Evolutionary conservation across 2,113 vertebrate genomes (phyloP).

Genomic region (Cynoglossus semilaevis): DNA sequence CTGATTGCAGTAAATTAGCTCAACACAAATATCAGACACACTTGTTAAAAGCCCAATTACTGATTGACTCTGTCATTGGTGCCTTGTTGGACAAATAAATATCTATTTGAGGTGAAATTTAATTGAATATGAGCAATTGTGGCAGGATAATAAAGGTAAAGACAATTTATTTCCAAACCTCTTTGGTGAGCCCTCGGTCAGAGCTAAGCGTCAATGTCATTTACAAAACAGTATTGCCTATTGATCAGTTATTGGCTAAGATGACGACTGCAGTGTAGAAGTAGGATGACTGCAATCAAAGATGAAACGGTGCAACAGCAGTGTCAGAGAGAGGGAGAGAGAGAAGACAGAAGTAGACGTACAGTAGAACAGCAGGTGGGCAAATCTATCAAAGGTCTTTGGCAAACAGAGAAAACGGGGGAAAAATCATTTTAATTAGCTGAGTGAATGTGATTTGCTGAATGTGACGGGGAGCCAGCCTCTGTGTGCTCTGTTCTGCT

Average conservation of each 20-base stretch:
- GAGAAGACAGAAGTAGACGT: slow-evolving; percentile 30
- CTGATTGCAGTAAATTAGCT: neutral
- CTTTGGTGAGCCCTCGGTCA: neutral
- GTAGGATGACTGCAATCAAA: slow-evolving; percentile 19
- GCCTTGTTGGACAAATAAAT: neutral
- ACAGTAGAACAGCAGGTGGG: slow-evolving; percentile 87
- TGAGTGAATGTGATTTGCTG: slow-evolving; percentile 96
- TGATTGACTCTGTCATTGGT: neutral
- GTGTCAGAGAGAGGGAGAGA: slow-evolving; percentile 18
- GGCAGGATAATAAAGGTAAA: slow-evolving; percentile 12
- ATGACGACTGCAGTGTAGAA: slow-evolving; percentile 1
- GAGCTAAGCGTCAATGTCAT: slow-evolving; percentile 17
- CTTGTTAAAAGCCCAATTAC: slow-evolving; percentile 4
- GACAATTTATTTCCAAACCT: slow-evolving; percentile 20
- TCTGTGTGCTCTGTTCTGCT: slow-evolving; percentile 67
- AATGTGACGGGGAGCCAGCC: slow-evolving; percentile 81
- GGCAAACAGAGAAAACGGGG: slow-evolving; percentile 73
- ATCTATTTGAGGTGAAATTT: slow-evolving; percentile 10
- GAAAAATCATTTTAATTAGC: slow-evolving; percentile 98
- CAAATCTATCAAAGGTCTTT: slow-evolving; percentile 85
- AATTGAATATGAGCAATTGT: slow-evolving; percentile 3
- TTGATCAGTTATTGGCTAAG: slow-evolving; percentile 49
- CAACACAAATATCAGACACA: neutral
- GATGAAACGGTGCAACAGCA: slow-evolving; percentile 11
- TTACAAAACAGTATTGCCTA: slow-evolving; percentile 22